These are phyloP conservation scores for Parnassius mnemosyne DNA, from an alignment of 2,888 invertebrate genomes.

Conservation along the genomic window DNA sequence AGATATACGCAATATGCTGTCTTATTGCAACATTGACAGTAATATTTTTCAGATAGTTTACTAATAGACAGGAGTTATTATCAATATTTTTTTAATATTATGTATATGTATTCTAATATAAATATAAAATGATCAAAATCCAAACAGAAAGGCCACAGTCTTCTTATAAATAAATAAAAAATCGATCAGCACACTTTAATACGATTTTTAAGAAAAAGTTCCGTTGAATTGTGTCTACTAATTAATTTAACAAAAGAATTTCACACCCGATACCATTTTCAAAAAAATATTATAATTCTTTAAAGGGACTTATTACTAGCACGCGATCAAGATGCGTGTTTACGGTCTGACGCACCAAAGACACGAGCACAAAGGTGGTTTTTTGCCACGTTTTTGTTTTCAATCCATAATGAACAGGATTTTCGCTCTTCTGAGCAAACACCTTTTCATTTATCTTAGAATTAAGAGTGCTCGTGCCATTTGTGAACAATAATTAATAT, in stretches of 20 bases:
- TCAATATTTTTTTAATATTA: too few relatives aligned
- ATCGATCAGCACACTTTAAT: too few relatives aligned
- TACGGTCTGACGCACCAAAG: conserved; percentile 30
- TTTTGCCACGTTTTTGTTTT: conserved; percentile 19
- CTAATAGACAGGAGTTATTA: too few relatives aligned
- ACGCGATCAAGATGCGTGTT: conserved; percentile 29
- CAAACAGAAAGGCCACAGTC: too few relatives aligned
- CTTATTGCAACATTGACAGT: too few relatives aligned
- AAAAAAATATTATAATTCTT: conserved; percentile 13
- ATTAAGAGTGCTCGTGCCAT: conserved; percentile 14
- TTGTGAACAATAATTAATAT: conserved; percentile 1
- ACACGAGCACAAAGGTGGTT: conserved; percentile 30
- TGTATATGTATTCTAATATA: too few relatives aligned
- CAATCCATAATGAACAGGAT: conserved; percentile 34
- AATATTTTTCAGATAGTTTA: too few relatives aligned
- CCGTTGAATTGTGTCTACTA: too few relatives aligned
- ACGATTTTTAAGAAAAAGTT: too few relatives aligned
- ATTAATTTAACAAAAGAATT: conserved; percentile 2
- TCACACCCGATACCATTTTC: conserved; percentile 13
- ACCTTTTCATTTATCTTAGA: conserved; percentile 27
- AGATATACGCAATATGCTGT: too few relatives aligned
- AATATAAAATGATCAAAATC: too few relatives aligned
- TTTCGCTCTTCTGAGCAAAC: conserved; percentile 31
- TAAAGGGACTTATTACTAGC: conserved; percentile 23
- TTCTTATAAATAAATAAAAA: too few relatives aligned